Percentiles rank a stretch among this genome's conserved stretches.
phyloP scores from a whole-genome alignment of 2,797 vertebrate species.

The Rhyacichthys aspro region DNA sequence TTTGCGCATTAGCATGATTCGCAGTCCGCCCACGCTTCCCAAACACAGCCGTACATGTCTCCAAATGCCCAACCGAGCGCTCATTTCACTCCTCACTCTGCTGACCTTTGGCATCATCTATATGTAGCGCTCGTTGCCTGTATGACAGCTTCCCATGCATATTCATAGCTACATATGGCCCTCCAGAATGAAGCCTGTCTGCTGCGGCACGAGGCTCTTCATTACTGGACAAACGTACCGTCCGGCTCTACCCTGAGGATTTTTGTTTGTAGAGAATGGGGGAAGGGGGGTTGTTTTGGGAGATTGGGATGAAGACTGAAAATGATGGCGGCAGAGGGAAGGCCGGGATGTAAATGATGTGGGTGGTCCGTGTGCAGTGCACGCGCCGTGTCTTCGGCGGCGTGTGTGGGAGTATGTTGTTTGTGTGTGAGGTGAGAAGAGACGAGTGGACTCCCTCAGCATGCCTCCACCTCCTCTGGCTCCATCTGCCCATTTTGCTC shows the following conservation, averaged over 20 bases:
- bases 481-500: slow-evolving; percentile 79
- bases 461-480: slow-evolving; percentile 79
- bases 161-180: slow-evolving; percentile 84
- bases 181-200: slow-evolving; percentile 76
- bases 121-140: slow-evolving; percentile 73
- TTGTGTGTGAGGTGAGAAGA: slow-evolving; percentile 81
- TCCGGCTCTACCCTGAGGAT: slow-evolving; percentile 63
- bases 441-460: slow-evolving; percentile 75
- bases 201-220: slow-evolving; percentile 67
- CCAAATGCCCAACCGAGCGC: slow-evolving; percentile 69
- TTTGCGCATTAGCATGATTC: slow-evolving; percentile 62
- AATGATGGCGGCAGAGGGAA: slow-evolving; percentile 40
- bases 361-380: slow-evolving; percentile 53
- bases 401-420: slow-evolving; percentile 68
- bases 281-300: slow-evolving; percentile 22
- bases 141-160: slow-evolving; percentile 83
- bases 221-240: slow-evolving; percentile 63
- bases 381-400: slow-evolving; percentile 46
- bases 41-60: slow-evolving; percentile 62
- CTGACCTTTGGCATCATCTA: slow-evolving; percentile 80
- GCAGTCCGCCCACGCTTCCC: slow-evolving; percentile 66
- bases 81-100: slow-evolving; percentile 74
- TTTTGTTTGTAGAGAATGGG: slow-evolving; percentile 21
- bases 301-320: slow-evolving; percentile 18
- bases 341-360: slow-evolving; percentile 45